Conservation (phyloP, 2,888 invertebrate species). For the Drosophila antonietae region DNA sequence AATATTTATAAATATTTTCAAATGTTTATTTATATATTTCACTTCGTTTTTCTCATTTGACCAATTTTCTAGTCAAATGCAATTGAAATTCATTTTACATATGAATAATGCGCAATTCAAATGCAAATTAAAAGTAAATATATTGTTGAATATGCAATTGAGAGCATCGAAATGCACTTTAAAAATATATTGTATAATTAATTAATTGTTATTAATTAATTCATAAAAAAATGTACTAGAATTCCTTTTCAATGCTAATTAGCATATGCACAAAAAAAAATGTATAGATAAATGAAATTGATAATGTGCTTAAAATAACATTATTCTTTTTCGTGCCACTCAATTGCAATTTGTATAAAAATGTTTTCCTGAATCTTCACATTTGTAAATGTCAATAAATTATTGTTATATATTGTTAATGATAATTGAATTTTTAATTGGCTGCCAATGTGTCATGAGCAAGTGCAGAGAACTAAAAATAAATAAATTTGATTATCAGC, state of each 20-base stretch:
- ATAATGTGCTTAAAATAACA: background rate
- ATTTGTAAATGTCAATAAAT: background rate
- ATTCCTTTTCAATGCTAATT: background rate
- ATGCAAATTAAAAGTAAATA: conserved; percentile 2
- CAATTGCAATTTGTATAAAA: background rate
- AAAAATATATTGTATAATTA: background rate
- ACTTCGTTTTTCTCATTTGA: too few species aligned
- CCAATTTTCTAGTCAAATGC: too few species aligned
- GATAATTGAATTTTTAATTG: background rate
- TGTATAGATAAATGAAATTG: background rate
- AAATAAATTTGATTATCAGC: background rate
- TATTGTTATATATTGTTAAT: background rate
- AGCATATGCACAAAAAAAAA: background rate
- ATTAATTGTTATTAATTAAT: background rate
- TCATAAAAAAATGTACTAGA: background rate
- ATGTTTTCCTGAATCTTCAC: background rate
- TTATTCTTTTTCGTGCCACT: background rate
- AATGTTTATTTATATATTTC: too few species aligned
- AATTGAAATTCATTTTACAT: background rate
- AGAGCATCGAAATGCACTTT: background rate
- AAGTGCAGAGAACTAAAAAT: background rate
- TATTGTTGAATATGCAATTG: background rate
- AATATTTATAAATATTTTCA: too few species aligned
- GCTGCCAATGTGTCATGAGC: conserved; percentile 2
- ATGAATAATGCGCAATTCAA: background rate